Conservation (phyloP, 2,888 invertebrate species). For the Gisinianus flammeolus region DNA sequence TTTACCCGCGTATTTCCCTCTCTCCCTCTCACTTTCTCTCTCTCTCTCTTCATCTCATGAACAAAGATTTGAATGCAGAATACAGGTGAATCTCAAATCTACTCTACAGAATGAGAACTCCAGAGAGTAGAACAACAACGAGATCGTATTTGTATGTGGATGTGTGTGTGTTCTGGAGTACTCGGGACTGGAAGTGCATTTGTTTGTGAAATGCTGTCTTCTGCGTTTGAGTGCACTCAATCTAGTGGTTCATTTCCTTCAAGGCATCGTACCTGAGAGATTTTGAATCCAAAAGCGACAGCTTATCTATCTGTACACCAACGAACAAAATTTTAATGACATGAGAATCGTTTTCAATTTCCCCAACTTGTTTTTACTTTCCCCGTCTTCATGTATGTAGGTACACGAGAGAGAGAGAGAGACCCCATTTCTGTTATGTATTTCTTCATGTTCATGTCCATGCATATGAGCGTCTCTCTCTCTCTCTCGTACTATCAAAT, state of each 20-base stretch:
- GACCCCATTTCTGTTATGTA: background rate
- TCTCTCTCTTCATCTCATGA: constrained; percentile 1
- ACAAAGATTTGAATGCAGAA: too few species aligned
- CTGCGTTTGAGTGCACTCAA: constrained; percentile 16
- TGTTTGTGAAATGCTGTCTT: constrained; percentile 28
- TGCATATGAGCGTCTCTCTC: too few species aligned
- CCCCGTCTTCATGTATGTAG: background rate
- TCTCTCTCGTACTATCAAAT: too few species aligned
- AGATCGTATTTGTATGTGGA: too few species aligned
- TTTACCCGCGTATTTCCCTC: constrained; percentile 9
- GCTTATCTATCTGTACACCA: constrained; percentile 27
- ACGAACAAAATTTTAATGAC: constrained; percentile 26
- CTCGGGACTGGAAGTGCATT: constrained; percentile 3
- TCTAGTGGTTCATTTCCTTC: constrained; percentile 23
- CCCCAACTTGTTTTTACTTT: constrained; percentile 14
- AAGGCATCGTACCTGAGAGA: background rate
- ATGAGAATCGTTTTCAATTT: constrained; percentile 21
- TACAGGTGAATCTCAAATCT: too few species aligned
- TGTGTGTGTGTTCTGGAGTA: too few species aligned
- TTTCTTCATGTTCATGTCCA: background rate
- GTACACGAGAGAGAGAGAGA: too few species aligned
- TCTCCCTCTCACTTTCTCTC: constrained; percentile 7
- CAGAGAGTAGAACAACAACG: too few species aligned
- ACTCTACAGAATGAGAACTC: too few species aligned
- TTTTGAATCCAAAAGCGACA: constrained; percentile 21